These are phyloP conservation scores for Tamias sibiricus DNA, from an alignment of 2,113 vertebrate species.

Conservation along the genomic window DNA sequence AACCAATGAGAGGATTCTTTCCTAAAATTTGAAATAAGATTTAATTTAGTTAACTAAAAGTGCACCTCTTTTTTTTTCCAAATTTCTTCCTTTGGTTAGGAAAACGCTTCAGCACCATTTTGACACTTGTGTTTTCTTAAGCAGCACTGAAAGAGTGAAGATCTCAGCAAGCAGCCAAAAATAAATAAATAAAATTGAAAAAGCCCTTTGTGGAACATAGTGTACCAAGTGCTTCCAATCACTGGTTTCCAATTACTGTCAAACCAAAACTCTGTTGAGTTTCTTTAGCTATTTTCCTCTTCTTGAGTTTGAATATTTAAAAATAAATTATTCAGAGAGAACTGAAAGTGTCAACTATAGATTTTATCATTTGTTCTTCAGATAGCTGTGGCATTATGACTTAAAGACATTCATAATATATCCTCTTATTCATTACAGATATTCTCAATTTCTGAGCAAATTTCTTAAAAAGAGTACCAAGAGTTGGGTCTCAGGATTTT, in stretches of 20 bases:
- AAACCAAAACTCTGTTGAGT: constrained; percentile 53
- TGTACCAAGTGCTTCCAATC: not conserved
- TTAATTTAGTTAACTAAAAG: constrained; percentile 43
- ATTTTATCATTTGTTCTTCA: constrained; percentile 32
- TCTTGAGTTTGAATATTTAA: constrained; percentile 73
- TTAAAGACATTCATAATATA: not conserved
- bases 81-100: constrained; percentile 61
- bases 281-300: constrained; percentile 63
- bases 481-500: not conserved
- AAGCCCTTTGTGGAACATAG: not conserved
- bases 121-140: not conserved
- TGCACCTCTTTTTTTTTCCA: constrained; percentile 58
- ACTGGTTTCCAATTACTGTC: constrained; percentile 41
- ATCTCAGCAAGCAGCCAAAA: constrained; percentile 9
- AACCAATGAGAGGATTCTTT: not conserved
- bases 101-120: constrained; percentile 32
- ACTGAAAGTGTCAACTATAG: not conserved
- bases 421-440: not conserved
- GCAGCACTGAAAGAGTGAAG: not conserved
- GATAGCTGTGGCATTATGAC: not conserved
- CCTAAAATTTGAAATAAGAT: constrained; percentile 58
- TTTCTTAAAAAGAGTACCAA: not conserved
- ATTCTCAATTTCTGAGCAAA: not conserved
- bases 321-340: constrained; percentile 69
- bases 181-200: not conserved